Evolutionary conservation across 2,888 invertebrate genomes (phyloP).

Genomic region (Rutpela maculata): DNA sequence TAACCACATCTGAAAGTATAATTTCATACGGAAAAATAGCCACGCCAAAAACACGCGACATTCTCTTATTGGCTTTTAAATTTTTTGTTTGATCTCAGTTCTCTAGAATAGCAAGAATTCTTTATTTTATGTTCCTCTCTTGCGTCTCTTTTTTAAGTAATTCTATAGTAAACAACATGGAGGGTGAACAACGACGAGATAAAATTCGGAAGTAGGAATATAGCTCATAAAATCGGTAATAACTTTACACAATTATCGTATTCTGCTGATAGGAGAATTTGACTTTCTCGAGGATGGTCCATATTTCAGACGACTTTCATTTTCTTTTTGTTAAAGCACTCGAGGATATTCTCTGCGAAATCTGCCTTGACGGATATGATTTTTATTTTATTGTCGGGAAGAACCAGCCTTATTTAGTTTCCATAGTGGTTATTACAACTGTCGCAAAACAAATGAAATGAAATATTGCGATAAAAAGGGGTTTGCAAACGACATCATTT

Average conservation of each 20-base stretch:
- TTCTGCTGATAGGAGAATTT: slow-evolving; percentile 33
- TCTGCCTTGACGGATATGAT: not conserved
- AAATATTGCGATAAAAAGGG: not conserved
- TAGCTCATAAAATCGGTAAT: slow-evolving; percentile 25
- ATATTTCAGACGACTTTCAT: slow-evolving; percentile 10
- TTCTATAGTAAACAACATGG: slow-evolving; percentile 2
- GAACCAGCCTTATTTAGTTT: not conserved
- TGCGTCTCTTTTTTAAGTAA: not conserved
- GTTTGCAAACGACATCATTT: not conserved
- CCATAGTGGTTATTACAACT: not conserved
- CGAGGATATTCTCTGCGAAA: not conserved
- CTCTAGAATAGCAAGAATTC: not conserved
- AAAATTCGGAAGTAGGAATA: slow-evolving; percentile 13
- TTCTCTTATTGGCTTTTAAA: not conserved
- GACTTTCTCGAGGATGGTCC: not conserved
- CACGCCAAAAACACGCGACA: not conserved
- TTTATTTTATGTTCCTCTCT: not conserved
- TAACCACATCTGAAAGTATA: not conserved
- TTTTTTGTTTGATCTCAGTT: not conserved
- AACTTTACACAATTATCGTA: slow-evolving; percentile 19
- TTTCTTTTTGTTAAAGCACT: slow-evolving; percentile 17
- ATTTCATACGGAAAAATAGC: not conserved
- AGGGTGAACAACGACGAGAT: slow-evolving; percentile 13
- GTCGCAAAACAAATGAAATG: not conserved
- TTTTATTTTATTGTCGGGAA: not conserved